phyloP scores from a whole-genome alignment of 2,888 invertebrate genomes.

The Helicoverpa assulta region DNA sequence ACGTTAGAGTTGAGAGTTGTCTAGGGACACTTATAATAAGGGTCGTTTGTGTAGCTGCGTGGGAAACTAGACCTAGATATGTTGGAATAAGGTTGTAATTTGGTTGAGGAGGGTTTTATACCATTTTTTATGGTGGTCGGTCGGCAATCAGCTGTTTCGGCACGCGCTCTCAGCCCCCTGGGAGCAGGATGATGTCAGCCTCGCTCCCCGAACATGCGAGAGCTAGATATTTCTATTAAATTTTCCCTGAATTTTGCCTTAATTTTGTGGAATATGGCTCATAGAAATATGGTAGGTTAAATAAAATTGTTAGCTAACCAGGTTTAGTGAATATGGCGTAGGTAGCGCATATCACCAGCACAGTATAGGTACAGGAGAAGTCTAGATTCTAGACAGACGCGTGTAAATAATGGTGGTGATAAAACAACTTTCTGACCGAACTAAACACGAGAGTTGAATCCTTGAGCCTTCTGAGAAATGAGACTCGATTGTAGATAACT shows the following conservation, averaged over 20 bases:
- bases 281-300: constrained; percentile 22
- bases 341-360: not conserved
- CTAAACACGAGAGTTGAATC: constrained; percentile 33
- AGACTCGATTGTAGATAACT: constrained; percentile 47
- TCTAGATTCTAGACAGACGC: constrained; percentile 21
- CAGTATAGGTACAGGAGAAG: not conserved
- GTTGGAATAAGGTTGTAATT: constrained; percentile 53
- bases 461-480: constrained; percentile 41
- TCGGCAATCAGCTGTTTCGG: constrained; percentile 89
- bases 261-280: constrained; percentile 53
- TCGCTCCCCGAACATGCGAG: constrained; percentile 70
- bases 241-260: constrained; percentile 70
- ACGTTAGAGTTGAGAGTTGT: constrained; percentile 69
- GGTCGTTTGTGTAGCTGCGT: constrained; percentile 68
- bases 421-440: constrained; percentile 27
- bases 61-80: constrained; percentile 46
- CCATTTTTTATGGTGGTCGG: constrained; percentile 86
- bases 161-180: constrained; percentile 83
- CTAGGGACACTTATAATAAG: constrained; percentile 66
- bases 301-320: constrained; percentile 18
- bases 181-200: constrained; percentile 82
- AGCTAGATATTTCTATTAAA: constrained; percentile 79
- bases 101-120: constrained; percentile 65
- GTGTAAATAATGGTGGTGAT: constrained; percentile 53
- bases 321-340: not conserved